Percentiles rank a stretch among this genome's conserved stretches.
Evolutionary conservation across 2,113 vertebrate species (phyloP).

Genomic region (Prionailurus viverrinus): DNA sequence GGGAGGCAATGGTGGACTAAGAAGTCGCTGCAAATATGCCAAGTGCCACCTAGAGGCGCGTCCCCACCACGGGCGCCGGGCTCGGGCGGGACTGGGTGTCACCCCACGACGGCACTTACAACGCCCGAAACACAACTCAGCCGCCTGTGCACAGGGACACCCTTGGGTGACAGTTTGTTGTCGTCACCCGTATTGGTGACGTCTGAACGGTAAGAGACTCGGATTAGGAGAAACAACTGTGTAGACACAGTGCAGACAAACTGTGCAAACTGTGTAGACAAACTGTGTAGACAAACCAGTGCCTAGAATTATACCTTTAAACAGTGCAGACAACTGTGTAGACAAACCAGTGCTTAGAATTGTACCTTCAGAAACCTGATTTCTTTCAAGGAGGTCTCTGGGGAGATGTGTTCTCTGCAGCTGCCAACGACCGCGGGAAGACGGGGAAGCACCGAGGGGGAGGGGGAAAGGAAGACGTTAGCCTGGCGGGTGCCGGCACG

Average conservation of each 20-base stretch:
- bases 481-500: rapidly evolving
- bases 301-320: neutral
- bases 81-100: neutral
- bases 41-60: neutral
- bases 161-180: too few relatives aligned
- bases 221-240: neutral
- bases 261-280: too few relatives aligned
- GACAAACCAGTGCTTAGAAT: neutral
- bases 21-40: rapidly evolving
- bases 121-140: rapidly evolving
- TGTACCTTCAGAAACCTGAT: neutral
- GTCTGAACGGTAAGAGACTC: rapidly evolving
- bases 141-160: neutral
- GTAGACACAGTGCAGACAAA: too few relatives aligned
- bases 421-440: rapidly evolving
- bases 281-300: too few relatives aligned
- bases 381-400: neutral
- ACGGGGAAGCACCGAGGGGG: neutral
- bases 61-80: rapidly evolving
- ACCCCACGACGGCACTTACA: neutral
- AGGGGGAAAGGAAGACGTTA: neutral
- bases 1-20: neutral
- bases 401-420: neutral
- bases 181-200: neutral
- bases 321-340: too few relatives aligned